Evolutionary conservation across 2,888 invertebrate genomes (phyloP).

Genomic region (Nineta flava): DNA sequence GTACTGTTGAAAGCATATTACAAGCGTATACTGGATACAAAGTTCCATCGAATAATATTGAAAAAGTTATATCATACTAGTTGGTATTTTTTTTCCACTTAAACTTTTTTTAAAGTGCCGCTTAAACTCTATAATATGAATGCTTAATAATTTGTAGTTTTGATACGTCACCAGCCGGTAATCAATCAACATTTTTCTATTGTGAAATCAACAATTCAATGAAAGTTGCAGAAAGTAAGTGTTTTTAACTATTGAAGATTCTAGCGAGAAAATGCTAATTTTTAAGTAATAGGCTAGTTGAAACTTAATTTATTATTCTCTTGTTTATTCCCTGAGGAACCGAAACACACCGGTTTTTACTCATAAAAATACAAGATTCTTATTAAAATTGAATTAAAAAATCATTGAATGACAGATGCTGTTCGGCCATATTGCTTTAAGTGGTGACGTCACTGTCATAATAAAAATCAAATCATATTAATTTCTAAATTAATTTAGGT

Average conservation of each 20-base stretch:
- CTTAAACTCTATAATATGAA: neutral
- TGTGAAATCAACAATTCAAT: conserved; percentile 78
- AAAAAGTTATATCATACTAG: conserved; percentile 54
- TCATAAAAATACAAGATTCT: neutral
- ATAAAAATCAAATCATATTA: no score
- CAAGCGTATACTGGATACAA: conserved; percentile 91
- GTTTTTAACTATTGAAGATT: neutral
- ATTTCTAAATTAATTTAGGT: conserved; percentile 29
- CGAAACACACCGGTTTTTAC: no score
- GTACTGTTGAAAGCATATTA: conserved; percentile 77
- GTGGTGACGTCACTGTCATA: no score
- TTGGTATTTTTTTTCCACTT: conserved; percentile 16
- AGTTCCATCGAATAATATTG: conserved; percentile 47
- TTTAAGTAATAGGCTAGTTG: no score
- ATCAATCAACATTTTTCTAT: conserved; percentile 70
- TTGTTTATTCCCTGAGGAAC: no score
- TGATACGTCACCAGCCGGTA: conserved; percentile 37
- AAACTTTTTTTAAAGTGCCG: neutral
- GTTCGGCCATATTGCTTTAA: no score
- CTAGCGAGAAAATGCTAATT: no score
- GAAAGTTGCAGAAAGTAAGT: conserved; percentile 42
- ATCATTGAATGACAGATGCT: no score
- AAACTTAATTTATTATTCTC: no score
- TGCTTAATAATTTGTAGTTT: neutral
- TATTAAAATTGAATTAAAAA: no score